phyloP scores from a whole-genome alignment of 2,888 invertebrate genomes.

The Molorchus minor region DNA sequence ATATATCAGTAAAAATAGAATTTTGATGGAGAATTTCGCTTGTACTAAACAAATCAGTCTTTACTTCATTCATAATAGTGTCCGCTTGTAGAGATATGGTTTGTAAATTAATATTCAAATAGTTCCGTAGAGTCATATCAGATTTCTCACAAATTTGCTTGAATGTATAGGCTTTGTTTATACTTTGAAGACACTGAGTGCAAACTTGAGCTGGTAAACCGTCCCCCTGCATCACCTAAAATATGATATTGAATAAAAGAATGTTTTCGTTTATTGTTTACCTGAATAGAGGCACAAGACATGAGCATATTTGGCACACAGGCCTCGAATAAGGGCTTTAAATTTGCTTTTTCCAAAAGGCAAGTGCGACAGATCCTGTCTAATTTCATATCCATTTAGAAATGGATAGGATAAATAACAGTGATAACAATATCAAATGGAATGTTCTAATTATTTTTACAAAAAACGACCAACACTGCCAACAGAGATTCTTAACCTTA shows the following conservation, averaged over 20 bases:
- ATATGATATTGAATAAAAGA: constrained; percentile 14
- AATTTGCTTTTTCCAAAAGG: constrained; percentile 56
- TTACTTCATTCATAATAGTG: constrained; percentile 49
- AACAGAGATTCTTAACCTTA: no score
- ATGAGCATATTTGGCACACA: constrained; percentile 61
- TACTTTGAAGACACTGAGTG: constrained; percentile 58
- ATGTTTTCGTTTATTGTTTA: constrained; percentile 32
- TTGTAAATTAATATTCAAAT: constrained; percentile 53
- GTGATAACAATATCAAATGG: no score
- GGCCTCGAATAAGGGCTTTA: constrained; percentile 59
- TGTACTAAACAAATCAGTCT: constrained; percentile 54
- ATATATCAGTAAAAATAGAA: constrained; percentile 59
- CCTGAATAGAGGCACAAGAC: constrained; percentile 59
- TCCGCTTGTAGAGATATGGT: constrained; percentile 44
- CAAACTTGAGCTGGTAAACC: constrained; percentile 60
- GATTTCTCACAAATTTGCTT: constrained; percentile 61
- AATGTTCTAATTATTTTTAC: no score
- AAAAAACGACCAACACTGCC: no score
- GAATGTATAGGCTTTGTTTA: constrained; percentile 58
- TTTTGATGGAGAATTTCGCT: constrained; percentile 57
- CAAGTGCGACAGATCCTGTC: constrained; percentile 61
- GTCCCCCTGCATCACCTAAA: constrained; percentile 59
- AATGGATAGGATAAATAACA: no score
- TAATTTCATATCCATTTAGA: constrained; percentile 53
- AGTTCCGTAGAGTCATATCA: constrained; percentile 56